phyloP scores from a whole-genome alignment of 64 coral and sea anemone genomes.

The Platygyra sinensis region DNA sequence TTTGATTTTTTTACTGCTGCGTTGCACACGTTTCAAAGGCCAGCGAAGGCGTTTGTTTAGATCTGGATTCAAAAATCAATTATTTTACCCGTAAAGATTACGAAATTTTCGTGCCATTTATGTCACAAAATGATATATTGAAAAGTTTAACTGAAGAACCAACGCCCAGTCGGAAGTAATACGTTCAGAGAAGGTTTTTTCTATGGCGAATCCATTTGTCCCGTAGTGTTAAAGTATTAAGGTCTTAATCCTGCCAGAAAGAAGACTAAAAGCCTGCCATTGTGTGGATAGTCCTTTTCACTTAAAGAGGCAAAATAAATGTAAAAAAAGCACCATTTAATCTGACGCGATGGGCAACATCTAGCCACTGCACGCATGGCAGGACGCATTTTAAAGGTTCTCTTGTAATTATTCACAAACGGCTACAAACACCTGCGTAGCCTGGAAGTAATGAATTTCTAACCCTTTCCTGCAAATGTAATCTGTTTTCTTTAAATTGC shows the following conservation, averaged over 20 bases:
- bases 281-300: neutral
- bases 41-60: neutral
- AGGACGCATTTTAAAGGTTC: neutral
- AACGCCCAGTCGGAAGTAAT: neutral
- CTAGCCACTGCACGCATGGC: neutral
- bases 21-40: neutral
- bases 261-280: constrained; percentile 25
- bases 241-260: neutral
- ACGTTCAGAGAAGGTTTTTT: neutral
- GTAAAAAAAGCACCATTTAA: neutral
- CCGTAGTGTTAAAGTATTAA: neutral
- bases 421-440: constrained; percentile 27
- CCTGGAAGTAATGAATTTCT: constrained; percentile 13
- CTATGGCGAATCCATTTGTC: neutral
- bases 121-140: neutral
- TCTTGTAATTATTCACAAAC: constrained; percentile 45
- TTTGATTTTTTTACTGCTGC: neutral
- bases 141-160: neutral
- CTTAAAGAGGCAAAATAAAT: neutral
- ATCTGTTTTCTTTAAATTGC: constrained; percentile 38
- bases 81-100: neutral
- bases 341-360: neutral
- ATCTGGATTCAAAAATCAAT: neutral
- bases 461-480: constrained; percentile 32
- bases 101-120: neutral